Percentiles rank a stretch among this genome's conserved stretches.
phyloP scores from a whole-genome alignment of 37 sponge, comb jelly and placozoan species.

The Crambe crambe region DNA sequence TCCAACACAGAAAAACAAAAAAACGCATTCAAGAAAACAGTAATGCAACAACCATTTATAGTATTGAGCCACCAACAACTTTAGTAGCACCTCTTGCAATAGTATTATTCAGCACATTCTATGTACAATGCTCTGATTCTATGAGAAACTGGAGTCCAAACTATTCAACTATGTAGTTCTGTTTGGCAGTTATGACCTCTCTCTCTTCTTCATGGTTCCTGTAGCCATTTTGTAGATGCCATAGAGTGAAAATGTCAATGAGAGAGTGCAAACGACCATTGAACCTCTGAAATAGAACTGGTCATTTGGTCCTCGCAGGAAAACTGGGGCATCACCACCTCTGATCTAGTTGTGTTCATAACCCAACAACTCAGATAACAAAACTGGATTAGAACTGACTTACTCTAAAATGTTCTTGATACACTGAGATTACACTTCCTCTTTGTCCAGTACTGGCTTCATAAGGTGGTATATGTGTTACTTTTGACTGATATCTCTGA shows the following conservation, averaged over 20 bases:
- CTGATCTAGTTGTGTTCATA: not conserved
- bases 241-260: conserved; percentile 29
- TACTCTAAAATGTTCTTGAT: not conserved
- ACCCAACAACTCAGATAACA: too few relatives aligned
- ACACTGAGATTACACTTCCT: not conserved
- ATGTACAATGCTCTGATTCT: too few relatives aligned
- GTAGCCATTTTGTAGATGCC: conserved; percentile 60
- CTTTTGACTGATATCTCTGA: not conserved
- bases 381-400: not conserved
- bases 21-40: too few relatives aligned
- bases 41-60: too few relatives aligned
- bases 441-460: not conserved
- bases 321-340: conserved; percentile 26
- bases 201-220: conserved; percentile 41
- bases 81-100: too few relatives aligned
- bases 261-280: conserved; percentile 35
- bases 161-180: too few relatives aligned
- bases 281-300: conserved; percentile 35
- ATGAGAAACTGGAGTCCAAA: too few relatives aligned
- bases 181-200: conserved; percentile 3
- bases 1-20: too few relatives aligned
- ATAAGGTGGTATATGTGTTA: conserved; percentile 39
- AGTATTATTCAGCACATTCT: too few relatives aligned
- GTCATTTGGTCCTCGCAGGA: conserved; percentile 41
- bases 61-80: too few relatives aligned